Percentiles rank a stretch among this genome's conserved stretches.
Conservation (phyloP, 1,140 invertebrate genomes). For the Andricus grossulariae region DNA sequence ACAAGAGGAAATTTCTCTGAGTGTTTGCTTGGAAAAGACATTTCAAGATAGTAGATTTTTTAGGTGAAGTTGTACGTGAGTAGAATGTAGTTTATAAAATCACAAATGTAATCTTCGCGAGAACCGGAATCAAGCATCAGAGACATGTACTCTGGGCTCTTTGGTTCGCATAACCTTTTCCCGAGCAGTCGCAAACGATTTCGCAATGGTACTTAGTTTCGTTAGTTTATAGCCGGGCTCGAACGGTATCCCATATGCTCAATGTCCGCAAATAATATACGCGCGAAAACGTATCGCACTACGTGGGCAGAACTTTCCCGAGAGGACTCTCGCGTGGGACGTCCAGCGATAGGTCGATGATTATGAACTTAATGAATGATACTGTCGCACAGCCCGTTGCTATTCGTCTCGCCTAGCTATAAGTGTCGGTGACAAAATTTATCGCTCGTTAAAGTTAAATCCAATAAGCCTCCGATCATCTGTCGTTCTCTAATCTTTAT, state of each 20-base stretch:
- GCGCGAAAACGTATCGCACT: constrained; percentile 57
- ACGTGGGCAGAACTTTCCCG: constrained; percentile 54
- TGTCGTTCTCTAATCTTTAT: neutral
- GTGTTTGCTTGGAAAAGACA: neutral
- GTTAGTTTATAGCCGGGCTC: constrained; percentile 59
- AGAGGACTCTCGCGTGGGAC: constrained; percentile 61
- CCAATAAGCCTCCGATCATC: constrained; percentile 30
- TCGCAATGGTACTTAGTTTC: constrained; percentile 62
- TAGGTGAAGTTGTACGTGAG: neutral
- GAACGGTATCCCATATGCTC: constrained; percentile 35
- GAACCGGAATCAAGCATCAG: constrained; percentile 27
- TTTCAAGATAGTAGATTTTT: neutral
- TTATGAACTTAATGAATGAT: constrained; percentile 61
- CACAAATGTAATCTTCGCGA: constrained; percentile 9
- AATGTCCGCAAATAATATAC: constrained; percentile 57
- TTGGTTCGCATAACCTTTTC: constrained; percentile 55
- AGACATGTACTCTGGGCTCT: constrained; percentile 26
- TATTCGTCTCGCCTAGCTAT: constrained; percentile 38
- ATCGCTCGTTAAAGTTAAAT: constrained; percentile 30
- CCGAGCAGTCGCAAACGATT: constrained; percentile 41
- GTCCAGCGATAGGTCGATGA: constrained; percentile 57
- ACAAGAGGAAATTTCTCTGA: too few relatives aligned
- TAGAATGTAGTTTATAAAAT: constrained; percentile 28
- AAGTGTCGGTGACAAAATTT: constrained; percentile 31
- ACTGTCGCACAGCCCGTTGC: constrained; percentile 47